Percentiles rank a stretch among this genome's conserved stretches.
Evolutionary conservation across 2,113 vertebrate species (phyloP).

Genomic region (Ailurus styani): DNA sequence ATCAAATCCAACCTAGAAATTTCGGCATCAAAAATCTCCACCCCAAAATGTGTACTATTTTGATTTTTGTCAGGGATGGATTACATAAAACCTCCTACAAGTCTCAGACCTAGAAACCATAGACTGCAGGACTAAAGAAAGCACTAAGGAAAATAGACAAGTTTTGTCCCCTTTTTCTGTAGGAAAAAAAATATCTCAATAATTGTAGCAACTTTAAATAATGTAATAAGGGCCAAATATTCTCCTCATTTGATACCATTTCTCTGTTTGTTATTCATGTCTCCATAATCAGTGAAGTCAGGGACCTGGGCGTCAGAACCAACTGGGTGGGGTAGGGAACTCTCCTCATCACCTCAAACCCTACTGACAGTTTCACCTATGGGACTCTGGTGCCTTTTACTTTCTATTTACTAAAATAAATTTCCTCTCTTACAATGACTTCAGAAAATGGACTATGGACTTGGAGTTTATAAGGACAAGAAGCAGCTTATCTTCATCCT

Average conservation of each 20-base stretch:
- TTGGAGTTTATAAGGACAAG: constrained; percentile 39
- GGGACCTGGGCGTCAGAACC: background rate
- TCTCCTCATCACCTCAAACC: background rate
- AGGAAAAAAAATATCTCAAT: background rate
- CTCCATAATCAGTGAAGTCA: background rate
- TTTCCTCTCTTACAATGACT: constrained; percentile 58
- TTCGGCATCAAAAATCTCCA: background rate
- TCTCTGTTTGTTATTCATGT: background rate
- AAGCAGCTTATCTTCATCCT: constrained; percentile 46
- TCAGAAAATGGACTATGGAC: constrained; percentile 65
- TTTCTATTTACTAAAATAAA: constrained; percentile 64
- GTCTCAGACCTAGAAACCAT: background rate
- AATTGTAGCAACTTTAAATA: background rate
- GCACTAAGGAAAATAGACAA: background rate
- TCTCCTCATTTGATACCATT: background rate
- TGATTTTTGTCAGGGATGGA: background rate
- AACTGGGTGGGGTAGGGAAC: background rate
- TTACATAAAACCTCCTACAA: background rate
- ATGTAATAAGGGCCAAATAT: background rate
- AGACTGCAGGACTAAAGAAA: background rate
- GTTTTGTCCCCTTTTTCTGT: background rate
- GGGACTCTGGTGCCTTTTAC: background rate
- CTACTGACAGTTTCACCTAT: background rate
- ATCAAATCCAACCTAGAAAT: background rate
- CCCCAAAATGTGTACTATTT: background rate